These are phyloP conservation scores for Sanderia malayensis DNA, from an alignment of 30 jellyfish, hydroid and myxozoan species.

Conservation along the genomic window DNA sequence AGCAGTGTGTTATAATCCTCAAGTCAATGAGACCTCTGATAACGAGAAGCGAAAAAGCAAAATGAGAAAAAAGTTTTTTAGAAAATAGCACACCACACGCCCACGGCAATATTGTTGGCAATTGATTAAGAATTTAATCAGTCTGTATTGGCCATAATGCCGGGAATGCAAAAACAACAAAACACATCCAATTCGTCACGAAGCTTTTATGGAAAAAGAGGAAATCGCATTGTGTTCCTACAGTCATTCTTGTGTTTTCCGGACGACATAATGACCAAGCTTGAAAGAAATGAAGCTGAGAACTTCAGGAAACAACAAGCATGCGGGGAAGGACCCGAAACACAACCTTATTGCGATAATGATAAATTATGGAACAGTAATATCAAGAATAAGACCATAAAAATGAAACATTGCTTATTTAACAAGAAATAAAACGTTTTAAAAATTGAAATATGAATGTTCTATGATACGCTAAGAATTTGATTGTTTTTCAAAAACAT, in stretches of 20 bases:
- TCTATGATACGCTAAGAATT: too few relatives aligned
- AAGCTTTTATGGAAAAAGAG: conserved; percentile 17
- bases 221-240: conserved; percentile 1
- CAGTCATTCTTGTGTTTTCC: not conserved
- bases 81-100: not conserved
- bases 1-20: too few relatives aligned
- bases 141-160: conserved; percentile 17
- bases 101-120: not conserved
- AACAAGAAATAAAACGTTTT: too few relatives aligned
- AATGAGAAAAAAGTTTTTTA: too few relatives aligned
- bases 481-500: too few relatives aligned
- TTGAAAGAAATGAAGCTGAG: not conserved
- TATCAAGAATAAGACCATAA: too few relatives aligned
- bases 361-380: too few relatives aligned
- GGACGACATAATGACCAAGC: not conserved
- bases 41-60: not conserved
- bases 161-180: conserved; percentile 15
- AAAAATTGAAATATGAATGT: too few relatives aligned
- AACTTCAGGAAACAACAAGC: not conserved
- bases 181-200: conserved; percentile 25
- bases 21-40: too few relatives aligned
- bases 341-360: too few relatives aligned
- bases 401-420: too few relatives aligned
- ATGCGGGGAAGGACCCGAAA: too few relatives aligned
- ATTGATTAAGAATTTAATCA: conserved; percentile 11